These are phyloP conservation scores for Cremastobaeus sp. DNA, from an alignment of 2,888 invertebrate species.

Conservation along the genomic window DNA sequence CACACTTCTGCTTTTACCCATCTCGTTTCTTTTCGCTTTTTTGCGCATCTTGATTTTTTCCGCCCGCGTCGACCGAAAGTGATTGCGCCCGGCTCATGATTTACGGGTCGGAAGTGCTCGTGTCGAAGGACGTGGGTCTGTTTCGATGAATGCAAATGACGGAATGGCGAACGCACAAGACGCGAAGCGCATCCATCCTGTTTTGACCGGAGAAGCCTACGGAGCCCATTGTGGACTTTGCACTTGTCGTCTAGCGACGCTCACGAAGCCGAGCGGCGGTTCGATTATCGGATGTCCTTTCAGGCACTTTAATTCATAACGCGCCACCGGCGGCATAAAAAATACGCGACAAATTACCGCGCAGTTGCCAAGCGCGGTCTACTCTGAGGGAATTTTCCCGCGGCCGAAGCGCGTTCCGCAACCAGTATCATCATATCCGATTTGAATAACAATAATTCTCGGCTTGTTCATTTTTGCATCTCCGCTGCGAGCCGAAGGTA, in stretches of 20 bases:
- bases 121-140: slow-evolving; percentile 48
- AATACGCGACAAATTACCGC: too few species aligned
- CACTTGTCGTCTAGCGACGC: slow-evolving; percentile 6
- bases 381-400: too few species aligned
- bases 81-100: slow-evolving; percentile 42
- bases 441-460: slow-evolving; percentile 43
- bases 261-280: too few species aligned
- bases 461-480: slow-evolving; percentile 17
- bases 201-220: slow-evolving; percentile 29
- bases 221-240: slow-evolving; percentile 23
- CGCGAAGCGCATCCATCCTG: slow-evolving; percentile 31
- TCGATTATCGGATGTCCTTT: too few species aligned
- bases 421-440: too few species aligned
- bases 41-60: slow-evolving; percentile 10
- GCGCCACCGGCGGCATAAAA: too few species aligned
- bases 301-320: too few species aligned
- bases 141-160: slow-evolving; percentile 48
- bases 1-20: slow-evolving; percentile 47
- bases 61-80: slow-evolving; percentile 28
- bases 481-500: slow-evolving; percentile 20
- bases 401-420: too few species aligned
- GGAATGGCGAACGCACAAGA: slow-evolving; percentile 35
- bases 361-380: too few species aligned
- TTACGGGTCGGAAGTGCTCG: slow-evolving; percentile 42
- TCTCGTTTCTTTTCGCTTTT: slow-evolving; percentile 5